These are phyloP conservation scores for Osmerus eperlanus DNA, from an alignment of 2,113 vertebrate species.

Conservation along the genomic window DNA sequence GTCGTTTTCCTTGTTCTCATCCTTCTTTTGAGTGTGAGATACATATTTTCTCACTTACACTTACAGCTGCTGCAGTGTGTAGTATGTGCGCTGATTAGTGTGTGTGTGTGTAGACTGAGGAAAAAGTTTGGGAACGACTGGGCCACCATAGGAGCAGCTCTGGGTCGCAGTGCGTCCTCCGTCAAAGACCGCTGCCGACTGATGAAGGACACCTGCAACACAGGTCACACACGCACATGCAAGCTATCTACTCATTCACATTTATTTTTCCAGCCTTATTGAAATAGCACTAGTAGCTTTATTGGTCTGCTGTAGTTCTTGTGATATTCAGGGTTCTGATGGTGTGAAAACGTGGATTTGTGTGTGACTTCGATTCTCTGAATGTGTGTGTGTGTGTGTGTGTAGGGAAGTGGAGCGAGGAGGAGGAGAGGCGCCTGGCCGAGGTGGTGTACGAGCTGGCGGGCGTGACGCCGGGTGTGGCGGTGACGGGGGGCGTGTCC, in stretches of 20 bases:
- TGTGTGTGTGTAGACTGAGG: conserved; percentile 75
- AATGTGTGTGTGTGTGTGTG: conserved; percentile 22
- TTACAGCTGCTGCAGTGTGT: not conserved
- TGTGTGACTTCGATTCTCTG: not conserved
- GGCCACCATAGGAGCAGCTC: conserved; percentile 94
- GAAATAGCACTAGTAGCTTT: too few relatives aligned
- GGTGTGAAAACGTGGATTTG: too few relatives aligned
- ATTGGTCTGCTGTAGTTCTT: too few relatives aligned
- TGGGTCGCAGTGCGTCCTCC: conserved; percentile 95
- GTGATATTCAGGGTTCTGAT: too few relatives aligned
- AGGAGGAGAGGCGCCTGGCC: conserved; percentile 89
- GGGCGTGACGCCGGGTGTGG: conserved; percentile 88
- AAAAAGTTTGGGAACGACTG: conserved; percentile 97
- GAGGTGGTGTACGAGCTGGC: conserved; percentile 96
- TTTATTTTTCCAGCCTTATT: too few relatives aligned
- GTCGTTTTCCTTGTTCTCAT: conserved; percentile 49
- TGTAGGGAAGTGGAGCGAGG: conserved; percentile 96
- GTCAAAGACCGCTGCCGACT: conserved; percentile 96
- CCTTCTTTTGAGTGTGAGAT: not conserved
- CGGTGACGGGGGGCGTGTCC: conserved; percentile 94
- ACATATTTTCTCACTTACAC: not conserved
- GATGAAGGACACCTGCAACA: conserved; percentile 99
- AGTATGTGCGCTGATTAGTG: conserved; percentile 9
- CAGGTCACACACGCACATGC: conserved; percentile 71
- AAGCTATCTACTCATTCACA: too few relatives aligned